These are phyloP conservation scores for Drosophila mimica DNA, from an alignment of 2,888 invertebrate species.

Conservation along the genomic window DNA sequence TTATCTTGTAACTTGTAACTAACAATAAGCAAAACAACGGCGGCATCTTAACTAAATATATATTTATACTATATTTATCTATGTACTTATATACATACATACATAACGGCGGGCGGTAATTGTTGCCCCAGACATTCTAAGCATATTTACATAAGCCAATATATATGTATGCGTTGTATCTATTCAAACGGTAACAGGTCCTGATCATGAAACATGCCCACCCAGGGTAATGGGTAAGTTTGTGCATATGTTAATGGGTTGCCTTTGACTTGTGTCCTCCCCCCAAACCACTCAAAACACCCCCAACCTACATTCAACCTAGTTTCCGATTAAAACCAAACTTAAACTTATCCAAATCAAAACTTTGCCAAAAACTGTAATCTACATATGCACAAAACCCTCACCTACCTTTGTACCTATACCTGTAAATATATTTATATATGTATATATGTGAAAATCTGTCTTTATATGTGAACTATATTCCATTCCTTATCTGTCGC, in stretches of 20 bases:
- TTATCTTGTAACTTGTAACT: conserved; percentile 70
- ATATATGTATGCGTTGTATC: conserved; percentile 68
- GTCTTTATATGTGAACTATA: conserved; percentile 12
- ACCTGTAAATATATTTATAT: conserved; percentile 50
- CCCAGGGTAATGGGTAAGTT: conserved; percentile 85
- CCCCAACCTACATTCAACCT: not conserved
- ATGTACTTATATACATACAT: conserved; percentile 30
- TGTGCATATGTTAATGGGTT: conserved; percentile 63
- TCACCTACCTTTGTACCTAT: conserved; percentile 25
- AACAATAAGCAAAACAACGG: conserved; percentile 61
- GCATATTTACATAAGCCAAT: conserved; percentile 52
- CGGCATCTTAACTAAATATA: conserved; percentile 48
- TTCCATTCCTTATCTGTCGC: not conserved
- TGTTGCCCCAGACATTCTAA: conserved; percentile 42
- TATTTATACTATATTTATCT: conserved; percentile 11
- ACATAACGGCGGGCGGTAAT: conserved; percentile 40
- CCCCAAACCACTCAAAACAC: not conserved
- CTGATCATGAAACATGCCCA: conserved; percentile 85
- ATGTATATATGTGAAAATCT: conserved; percentile 50
- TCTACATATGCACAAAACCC: conserved; percentile 60
- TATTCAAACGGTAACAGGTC: conserved; percentile 84
- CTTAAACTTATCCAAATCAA: conserved; percentile 17
- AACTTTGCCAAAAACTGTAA: conserved; percentile 34
- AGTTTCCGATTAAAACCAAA: conserved; percentile 14
- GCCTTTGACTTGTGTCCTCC: conserved; percentile 43